A percentile compares a stretch with the other conserved stretches of the same genome.
These are phyloP conservation scores for Periophthalmus modestus DNA, from an alignment of 2,113 vertebrate species.

Conservation along the genomic window DNA sequence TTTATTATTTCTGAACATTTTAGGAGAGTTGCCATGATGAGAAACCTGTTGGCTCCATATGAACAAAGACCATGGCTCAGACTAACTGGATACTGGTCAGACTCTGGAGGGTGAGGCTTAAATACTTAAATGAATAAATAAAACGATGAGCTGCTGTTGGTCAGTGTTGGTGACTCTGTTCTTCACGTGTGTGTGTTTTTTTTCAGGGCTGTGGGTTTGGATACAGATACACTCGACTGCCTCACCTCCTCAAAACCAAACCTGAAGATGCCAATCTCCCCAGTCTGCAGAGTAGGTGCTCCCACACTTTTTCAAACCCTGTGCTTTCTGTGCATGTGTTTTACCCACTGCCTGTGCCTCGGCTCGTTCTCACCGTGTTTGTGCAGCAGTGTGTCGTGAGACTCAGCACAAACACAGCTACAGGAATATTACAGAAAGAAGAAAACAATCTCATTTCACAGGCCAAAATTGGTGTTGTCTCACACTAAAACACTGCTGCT, in stretches of 20 bases:
- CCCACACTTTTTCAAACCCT: not conserved
- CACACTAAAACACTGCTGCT: not conserved
- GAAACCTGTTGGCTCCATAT: constrained; percentile 93
- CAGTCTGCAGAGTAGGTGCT: constrained; percentile 93
- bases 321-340: not conserved
- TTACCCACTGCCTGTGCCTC: not conserved
- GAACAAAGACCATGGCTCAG: constrained; percentile 98
- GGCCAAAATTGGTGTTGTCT: no score
- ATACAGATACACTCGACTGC: constrained; percentile 95
- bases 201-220: constrained; percentile 94
- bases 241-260: constrained; percentile 96
- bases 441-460: not conserved
- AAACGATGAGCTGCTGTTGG: no score
- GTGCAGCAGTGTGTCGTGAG: not conserved
- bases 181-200: no score
- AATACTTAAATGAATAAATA: no score
- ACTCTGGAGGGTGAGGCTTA: constrained; percentile 89
- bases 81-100: constrained; percentile 99
- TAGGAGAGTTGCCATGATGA: constrained; percentile 96
- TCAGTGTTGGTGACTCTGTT: no score
- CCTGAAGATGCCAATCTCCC: constrained; percentile 95
- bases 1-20: not conserved
- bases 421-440: not conserved
- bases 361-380: not conserved
- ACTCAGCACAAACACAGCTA: not conserved